Conservation (phyloP, 2,797 vertebrate genomes). For the Pipistrellus pygmaeus region DNA sequence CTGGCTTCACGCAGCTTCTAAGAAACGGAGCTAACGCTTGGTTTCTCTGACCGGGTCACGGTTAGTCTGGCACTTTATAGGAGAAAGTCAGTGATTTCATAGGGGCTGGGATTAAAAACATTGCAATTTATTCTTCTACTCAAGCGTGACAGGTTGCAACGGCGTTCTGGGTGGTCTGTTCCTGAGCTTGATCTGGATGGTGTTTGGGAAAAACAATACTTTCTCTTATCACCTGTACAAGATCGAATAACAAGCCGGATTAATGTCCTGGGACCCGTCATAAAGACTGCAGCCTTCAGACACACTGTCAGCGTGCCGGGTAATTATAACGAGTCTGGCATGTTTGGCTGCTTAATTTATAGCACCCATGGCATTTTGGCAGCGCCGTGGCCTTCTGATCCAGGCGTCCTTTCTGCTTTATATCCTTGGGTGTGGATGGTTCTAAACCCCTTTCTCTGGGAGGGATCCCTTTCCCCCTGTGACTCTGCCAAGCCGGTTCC, state of each 20-base stretch:
- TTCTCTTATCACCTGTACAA: conserved; percentile 24
- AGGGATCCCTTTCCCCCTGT: background rate
- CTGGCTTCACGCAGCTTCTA: background rate
- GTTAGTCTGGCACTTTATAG: background rate
- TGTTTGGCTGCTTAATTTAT: conserved; percentile 51
- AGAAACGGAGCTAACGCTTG: background rate
- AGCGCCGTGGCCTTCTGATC: conserved; percentile 48
- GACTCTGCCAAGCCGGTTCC: background rate
- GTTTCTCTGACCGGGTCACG: background rate
- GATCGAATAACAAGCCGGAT: conserved; percentile 16
- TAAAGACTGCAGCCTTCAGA: conserved; percentile 54
- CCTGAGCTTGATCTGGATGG: conserved; percentile 5
- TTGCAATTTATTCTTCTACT: background rate
- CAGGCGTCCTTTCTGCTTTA: conserved; percentile 46
- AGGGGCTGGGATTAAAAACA: background rate
- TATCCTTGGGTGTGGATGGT: conserved; percentile 10
- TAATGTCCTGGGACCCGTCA: background rate
- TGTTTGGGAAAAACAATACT: conserved; percentile 24
- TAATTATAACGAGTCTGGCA: conserved; percentile 62
- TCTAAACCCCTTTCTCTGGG: background rate
- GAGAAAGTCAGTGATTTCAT: background rate
- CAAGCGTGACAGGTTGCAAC: background rate
- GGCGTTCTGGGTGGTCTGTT: conserved; percentile 63
- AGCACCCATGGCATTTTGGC: conserved; percentile 34
- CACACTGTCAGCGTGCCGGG: background rate